These are phyloP conservation scores for Oncopeltus fasciatus DNA, from an alignment of 1,140 invertebrate species.

Conservation along the genomic window DNA sequence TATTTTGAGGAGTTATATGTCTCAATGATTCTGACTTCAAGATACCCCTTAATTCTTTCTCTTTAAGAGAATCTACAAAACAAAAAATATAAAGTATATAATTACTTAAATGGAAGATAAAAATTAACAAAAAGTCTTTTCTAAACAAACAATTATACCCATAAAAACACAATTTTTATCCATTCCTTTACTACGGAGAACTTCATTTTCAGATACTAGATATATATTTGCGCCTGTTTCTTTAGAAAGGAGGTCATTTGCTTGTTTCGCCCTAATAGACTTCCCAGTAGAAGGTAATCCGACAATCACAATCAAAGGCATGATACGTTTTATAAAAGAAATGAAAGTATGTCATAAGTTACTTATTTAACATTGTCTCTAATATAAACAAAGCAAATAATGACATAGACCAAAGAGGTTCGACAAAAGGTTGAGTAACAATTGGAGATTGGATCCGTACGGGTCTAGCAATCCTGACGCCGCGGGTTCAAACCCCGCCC, in stretches of 20 bases:
- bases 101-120: no score
- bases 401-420: no score
- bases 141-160: constrained; percentile 12
- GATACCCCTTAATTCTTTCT: constrained; percentile 71
- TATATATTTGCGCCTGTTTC: constrained; percentile 11
- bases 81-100: no score
- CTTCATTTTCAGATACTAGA: constrained; percentile 20
- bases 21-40: constrained; percentile 72
- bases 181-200: constrained; percentile 15
- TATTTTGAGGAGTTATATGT: constrained; percentile 55
- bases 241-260: constrained; percentile 9
- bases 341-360: no score
- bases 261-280: constrained; percentile 15
- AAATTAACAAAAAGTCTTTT: no score
- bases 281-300: constrained; percentile 20
- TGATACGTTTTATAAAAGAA: no score
- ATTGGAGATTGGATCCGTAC: no score
- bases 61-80: constrained; percentile 55
- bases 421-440: no score
- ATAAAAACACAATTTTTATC: constrained; percentile 16
- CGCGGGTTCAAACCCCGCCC: no score
- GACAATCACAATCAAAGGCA: constrained; percentile 21
- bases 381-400: no score
- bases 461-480: no score
- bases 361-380: no score